Evolutionary conservation across 1,140 invertebrate genomes (phyloP).

Genomic region (Papilio helenus): DNA sequence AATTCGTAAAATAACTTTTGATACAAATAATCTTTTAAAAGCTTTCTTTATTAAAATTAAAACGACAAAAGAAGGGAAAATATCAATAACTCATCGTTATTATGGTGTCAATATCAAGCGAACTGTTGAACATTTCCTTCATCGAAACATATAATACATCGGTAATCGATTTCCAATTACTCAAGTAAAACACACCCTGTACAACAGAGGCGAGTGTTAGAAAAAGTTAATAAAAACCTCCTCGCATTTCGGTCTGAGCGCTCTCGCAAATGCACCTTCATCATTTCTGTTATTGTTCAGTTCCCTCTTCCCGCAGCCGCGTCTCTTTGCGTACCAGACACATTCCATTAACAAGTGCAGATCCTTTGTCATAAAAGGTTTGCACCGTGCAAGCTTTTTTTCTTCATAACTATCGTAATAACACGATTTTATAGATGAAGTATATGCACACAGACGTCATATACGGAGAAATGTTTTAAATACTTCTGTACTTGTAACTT

Average conservation of each 20-base stretch:
- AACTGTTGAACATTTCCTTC: neutral
- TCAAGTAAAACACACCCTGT: neutral
- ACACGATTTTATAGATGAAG: neutral
- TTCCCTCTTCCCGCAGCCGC: constrained; percentile 17
- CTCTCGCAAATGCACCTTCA: constrained; percentile 30
- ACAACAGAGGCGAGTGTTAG: neutral
- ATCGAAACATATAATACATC: neutral
- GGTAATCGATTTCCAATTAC: constrained; percentile 18
- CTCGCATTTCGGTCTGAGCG: constrained; percentile 9
- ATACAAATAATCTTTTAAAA: no score
- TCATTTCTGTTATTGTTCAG: constrained; percentile 37
- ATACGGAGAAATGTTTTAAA: neutral
- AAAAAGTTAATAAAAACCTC: constrained; percentile 20
- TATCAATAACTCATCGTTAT: neutral
- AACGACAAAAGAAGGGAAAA: no score
- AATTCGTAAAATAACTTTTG: no score
- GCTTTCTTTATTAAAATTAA: no score
- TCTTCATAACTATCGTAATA: neutral
- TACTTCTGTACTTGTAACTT: neutral
- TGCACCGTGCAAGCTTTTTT: neutral
- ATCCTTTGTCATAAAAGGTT: constrained; percentile 30
- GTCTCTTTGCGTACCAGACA: constrained; percentile 34
- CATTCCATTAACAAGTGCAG: constrained; percentile 36
- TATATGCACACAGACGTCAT: neutral
- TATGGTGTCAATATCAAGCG: neutral